Percentiles rank a stretch among this genome's conserved stretches.
phyloP scores from a whole-genome alignment of 2,888 invertebrate genomes.

The Falcaria lacertinaria region DNA sequence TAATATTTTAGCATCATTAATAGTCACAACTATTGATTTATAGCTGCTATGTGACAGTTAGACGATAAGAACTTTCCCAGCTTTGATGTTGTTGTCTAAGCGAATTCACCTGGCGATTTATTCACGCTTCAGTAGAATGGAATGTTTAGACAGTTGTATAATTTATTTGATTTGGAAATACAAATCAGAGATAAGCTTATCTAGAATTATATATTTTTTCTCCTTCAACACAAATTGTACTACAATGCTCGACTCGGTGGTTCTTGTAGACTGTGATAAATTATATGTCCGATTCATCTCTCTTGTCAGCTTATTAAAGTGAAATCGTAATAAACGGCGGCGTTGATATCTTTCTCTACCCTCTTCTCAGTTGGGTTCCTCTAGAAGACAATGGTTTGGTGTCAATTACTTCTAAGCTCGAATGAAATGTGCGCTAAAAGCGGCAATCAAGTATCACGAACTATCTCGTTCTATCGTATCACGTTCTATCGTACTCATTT shows the following conservation, averaged over 20 bases:
- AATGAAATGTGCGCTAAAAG: constrained; percentile 23
- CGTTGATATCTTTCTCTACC: neutral
- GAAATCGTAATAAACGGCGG: neutral
- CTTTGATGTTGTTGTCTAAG: constrained; percentile 11
- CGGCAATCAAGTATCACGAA: too few relatives aligned
- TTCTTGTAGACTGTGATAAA: too few relatives aligned
- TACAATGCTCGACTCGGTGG: too few relatives aligned
- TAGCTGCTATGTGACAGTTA: constrained; percentile 12
- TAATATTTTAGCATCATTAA: constrained; percentile 25
- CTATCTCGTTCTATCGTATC: too few relatives aligned
- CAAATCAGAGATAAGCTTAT: too few relatives aligned
- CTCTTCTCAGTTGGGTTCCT: constrained; percentile 6
- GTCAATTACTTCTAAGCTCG: constrained; percentile 25
- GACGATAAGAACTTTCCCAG: constrained; percentile 8
- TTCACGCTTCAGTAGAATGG: too few relatives aligned
- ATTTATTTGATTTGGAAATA: too few relatives aligned
- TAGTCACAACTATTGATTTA: constrained; percentile 13
- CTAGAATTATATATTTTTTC: too few relatives aligned
- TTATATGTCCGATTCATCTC: too few relatives aligned
- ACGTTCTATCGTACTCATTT: too few relatives aligned
- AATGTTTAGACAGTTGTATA: too few relatives aligned
- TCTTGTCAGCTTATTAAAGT: neutral
- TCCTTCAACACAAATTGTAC: too few relatives aligned
- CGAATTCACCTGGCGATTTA: constrained; percentile 8
- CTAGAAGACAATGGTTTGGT: constrained; percentile 24